Evolutionary conservation across 2,113 vertebrate species (phyloP).

Genomic region (Empidonax alnorum): DNA sequence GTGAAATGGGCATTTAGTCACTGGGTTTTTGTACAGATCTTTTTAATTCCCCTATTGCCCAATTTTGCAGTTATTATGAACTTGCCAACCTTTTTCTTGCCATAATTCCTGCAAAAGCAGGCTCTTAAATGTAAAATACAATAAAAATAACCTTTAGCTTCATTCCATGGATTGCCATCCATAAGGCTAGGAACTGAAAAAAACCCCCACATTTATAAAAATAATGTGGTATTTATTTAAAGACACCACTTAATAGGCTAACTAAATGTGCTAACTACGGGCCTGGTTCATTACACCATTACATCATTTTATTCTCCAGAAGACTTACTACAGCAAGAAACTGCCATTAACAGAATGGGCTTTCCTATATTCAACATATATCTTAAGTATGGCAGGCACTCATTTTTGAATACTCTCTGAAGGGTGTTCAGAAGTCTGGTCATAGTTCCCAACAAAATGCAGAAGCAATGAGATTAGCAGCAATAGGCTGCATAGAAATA

Average conservation of each 20-base stretch:
- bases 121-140: not conserved
- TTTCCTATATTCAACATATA: not conserved
- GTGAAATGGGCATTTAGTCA: constrained; percentile 58
- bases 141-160: constrained; percentile 7
- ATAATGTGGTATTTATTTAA: not conserved
- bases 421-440: not conserved
- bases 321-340: not conserved
- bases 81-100: constrained; percentile 30
- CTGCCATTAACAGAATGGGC: not conserved
- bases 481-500: not conserved
- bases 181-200: not conserved
- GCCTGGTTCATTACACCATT: not conserved
- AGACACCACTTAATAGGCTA: not conserved
- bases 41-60: constrained; percentile 58
- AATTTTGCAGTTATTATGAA: constrained; percentile 32
- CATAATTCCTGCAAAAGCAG: constrained; percentile 37
- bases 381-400: not conserved
- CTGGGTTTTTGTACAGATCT: constrained; percentile 20
- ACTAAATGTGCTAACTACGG: not conserved
- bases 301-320: not conserved
- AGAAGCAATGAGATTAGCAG: not conserved
- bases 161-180: not conserved
- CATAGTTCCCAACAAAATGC: not conserved
- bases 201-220: not conserved
- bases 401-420: not conserved